These are phyloP conservation scores for Yponomeuta sedellus DNA, from an alignment of 2,888 invertebrate species.

Conservation along the genomic window DNA sequence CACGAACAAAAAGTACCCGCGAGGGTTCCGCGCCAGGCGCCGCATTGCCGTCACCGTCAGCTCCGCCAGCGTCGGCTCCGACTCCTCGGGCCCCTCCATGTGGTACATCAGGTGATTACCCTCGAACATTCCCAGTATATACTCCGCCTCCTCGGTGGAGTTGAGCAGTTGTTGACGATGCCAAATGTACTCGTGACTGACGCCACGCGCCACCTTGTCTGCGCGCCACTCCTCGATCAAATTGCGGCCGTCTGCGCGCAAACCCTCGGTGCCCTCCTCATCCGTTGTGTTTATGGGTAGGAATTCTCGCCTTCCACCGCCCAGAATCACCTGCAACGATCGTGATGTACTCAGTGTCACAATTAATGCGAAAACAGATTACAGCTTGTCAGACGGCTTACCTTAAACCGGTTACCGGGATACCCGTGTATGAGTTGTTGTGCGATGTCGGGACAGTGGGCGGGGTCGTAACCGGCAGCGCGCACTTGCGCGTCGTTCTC, in stretches of 20 bases:
- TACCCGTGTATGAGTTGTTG: slow-evolving; percentile 78
- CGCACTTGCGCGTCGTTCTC: slow-evolving; percentile 79
- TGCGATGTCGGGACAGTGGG: slow-evolving; percentile 81
- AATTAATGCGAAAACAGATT: too few relatives aligned
- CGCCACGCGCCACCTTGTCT: slow-evolving; percentile 28
- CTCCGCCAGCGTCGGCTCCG: slow-evolving; percentile 63
- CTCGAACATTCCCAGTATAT: slow-evolving; percentile 77
- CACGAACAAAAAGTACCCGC: slow-evolving; percentile 88
- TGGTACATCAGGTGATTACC: slow-evolving; percentile 77
- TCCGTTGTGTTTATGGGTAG: slow-evolving; percentile 56
- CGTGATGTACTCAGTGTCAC: too few relatives aligned
- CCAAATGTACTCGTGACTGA: slow-evolving; percentile 56
- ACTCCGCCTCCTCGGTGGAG: slow-evolving; percentile 60
- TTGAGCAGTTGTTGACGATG: slow-evolving; percentile 66
- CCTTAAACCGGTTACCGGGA: slow-evolving; percentile 70
- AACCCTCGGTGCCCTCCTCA: slow-evolving; percentile 52
- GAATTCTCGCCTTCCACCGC: slow-evolving; percentile 78
- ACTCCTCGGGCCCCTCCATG: slow-evolving; percentile 61
- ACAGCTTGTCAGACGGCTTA: too few relatives aligned
- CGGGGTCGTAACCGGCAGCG: slow-evolving; percentile 51
- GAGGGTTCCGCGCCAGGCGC: slow-evolving; percentile 76
- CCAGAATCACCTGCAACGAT: too few relatives aligned
- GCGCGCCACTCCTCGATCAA: slow-evolving; percentile 75
- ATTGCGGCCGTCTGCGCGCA: slow-evolving; percentile 70
- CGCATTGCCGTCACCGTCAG: slow-evolving; percentile 79